A percentile compares a stretch with the other conserved stretches of the same genome.
phyloP scores from a whole-genome alignment of 2,797 vertebrate species.

The Ceyx erithaca region DNA sequence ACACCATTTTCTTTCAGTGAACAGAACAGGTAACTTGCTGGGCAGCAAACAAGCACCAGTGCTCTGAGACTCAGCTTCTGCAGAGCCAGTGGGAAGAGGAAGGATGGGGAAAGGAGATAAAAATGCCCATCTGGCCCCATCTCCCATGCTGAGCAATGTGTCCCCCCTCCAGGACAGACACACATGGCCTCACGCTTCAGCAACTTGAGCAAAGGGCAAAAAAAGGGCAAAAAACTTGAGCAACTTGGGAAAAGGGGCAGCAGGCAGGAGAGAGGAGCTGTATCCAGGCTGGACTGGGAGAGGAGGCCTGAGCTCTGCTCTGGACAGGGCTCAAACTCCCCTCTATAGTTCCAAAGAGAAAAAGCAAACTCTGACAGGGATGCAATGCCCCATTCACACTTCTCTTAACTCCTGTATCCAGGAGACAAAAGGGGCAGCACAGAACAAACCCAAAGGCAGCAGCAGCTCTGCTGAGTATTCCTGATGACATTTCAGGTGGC shows the following conservation, averaged over 20 bases:
- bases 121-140: not conserved
- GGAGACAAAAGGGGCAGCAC: not conserved
- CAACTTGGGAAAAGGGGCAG: not conserved
- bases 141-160: rapidly evolving
- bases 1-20: not conserved
- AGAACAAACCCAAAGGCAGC: not conserved
- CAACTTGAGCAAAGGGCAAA: not conserved
- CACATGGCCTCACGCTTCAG: not conserved
- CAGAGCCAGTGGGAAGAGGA: not conserved
- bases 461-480: not conserved
- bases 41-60: not conserved
- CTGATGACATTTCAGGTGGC: rapidly evolving
- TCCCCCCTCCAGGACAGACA: not conserved
- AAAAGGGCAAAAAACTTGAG: not conserved
- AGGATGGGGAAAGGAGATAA: not conserved
- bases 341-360: not conserved
- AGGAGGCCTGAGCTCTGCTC: not conserved
- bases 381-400: not conserved
- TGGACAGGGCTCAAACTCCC: not conserved
- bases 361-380: not conserved
- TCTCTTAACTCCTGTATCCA: not conserved
- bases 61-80: not conserved
- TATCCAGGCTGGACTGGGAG: not conserved
- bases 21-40: not conserved
- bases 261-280: not conserved